These are phyloP conservation scores for Gavialis gangeticus DNA, from an alignment of 2,113 vertebrate species.

Conservation along the genomic window DNA sequence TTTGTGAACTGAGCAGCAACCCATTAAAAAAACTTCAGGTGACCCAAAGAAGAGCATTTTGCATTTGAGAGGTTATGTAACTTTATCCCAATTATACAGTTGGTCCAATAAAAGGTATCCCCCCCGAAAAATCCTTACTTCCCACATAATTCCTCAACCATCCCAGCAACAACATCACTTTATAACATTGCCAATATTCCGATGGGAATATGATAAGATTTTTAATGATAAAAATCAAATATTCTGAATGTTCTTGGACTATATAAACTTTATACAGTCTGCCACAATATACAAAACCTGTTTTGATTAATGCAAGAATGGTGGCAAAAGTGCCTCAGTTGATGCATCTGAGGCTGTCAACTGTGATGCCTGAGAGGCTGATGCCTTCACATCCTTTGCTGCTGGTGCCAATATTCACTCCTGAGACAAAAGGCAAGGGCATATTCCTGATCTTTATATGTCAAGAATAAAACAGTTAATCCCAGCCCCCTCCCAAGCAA, in stretches of 20 bases:
- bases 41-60: too few relatives aligned
- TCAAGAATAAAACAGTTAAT: conserved; percentile 40
- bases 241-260: not conserved
- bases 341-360: conserved; percentile 60
- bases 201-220: not conserved
- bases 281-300: not conserved
- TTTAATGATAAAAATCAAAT: conserved; percentile 3
- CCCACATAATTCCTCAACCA: too few relatives aligned
- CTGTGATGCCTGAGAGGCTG: conserved; percentile 51
- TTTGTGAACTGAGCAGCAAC: not conserved
- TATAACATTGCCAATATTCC: not conserved
- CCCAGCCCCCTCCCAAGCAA: not conserved
- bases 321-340: conserved; percentile 22
- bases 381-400: conserved; percentile 51
- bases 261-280: conserved; percentile 10
- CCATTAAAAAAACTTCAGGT: too few relatives aligned
- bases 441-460: conserved; percentile 46
- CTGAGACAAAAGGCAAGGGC: conserved; percentile 64
- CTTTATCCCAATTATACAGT: too few relatives aligned
- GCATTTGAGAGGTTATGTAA: too few relatives aligned
- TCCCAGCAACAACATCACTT: too few relatives aligned
- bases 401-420: conserved; percentile 25
- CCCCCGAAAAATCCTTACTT: too few relatives aligned
- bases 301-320: conserved; percentile 45
- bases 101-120: too few relatives aligned